A percentile compares a stretch with the other conserved stretches of the same genome.
phyloP scores from a whole-genome alignment of 2,797 vertebrate genomes.

The Pangasius djambal region DNA sequence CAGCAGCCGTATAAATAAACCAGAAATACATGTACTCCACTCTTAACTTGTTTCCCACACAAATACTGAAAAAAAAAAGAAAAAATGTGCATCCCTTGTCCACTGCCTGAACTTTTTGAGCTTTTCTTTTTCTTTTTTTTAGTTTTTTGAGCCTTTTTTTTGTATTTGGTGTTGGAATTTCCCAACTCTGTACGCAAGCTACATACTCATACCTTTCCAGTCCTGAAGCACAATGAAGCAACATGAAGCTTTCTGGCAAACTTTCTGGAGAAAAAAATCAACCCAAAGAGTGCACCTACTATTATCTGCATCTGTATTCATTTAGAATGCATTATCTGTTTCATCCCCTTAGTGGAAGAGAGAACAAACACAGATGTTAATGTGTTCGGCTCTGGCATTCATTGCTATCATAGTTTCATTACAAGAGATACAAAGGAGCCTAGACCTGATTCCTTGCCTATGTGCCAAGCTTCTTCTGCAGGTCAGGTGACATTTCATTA shows the following conservation, averaged over 20 bases:
- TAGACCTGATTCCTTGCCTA: neutral
- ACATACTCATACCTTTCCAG: neutral
- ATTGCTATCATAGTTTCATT: neutral
- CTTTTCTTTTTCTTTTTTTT: neutral
- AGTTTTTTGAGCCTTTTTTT: neutral
- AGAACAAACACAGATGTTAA: neutral
- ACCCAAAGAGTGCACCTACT: neutral
- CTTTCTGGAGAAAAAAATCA: neutral
- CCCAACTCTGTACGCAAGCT: neutral
- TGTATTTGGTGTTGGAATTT: neutral
- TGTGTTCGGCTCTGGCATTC: neutral
- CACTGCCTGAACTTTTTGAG: neutral
- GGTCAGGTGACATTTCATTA: neutral
- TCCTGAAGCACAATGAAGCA: neutral
- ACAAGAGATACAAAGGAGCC: neutral
- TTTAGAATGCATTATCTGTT: neutral
- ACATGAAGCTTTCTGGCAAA: neutral
- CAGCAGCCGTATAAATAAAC: neutral
- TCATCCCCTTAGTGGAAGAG: neutral
- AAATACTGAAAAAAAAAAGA: neutral
- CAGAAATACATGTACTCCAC: neutral
- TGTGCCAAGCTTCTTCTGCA: neutral
- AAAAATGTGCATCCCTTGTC: neutral
- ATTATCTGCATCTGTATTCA: neutral
- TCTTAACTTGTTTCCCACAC: neutral